Percentiles rank a stretch among this genome's conserved stretches.
Conservation (phyloP, 2,888 invertebrate species). For the Petrolisthes manimaculis region DNA sequence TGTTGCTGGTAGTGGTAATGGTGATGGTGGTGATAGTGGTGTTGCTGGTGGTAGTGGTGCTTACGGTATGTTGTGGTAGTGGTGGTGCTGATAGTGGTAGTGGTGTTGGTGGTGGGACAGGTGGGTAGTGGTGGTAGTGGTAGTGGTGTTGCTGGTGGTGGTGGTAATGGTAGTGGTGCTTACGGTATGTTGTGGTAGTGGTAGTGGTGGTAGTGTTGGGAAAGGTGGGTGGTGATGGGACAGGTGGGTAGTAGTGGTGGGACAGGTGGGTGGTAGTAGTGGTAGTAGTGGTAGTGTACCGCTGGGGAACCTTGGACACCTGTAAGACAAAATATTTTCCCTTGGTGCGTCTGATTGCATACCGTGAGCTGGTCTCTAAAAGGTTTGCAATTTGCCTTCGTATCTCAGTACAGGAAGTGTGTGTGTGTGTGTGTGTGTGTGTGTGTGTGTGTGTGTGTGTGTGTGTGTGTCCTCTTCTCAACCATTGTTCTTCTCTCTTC, state of each 20-base stretch:
- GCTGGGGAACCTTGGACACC: no score
- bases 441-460: slow-evolving; percentile 2
- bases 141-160: not conserved
- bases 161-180: not conserved
- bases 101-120: no score
- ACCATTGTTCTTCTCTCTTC: not conserved
- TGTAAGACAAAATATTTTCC: no score
- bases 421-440: slow-evolving; percentile 22
- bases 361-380: no score
- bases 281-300: no score
- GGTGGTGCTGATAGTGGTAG: not conserved
- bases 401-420: not conserved
- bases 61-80: not conserved
- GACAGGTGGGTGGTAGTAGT: no score
- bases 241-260: no score
- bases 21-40: not conserved
- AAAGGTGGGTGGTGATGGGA: no score
- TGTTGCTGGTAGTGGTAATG: no score
- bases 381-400: no score
- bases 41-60: not conserved
- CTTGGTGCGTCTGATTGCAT: no score
- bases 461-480: not conserved
- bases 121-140: no score
- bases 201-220: not conserved
- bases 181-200: not conserved